A percentile compares a stretch with the other conserved stretches of the same genome.
Evolutionary conservation across 2,797 vertebrate species (phyloP).

Genomic region (Babyrousa celebensis): DNA sequence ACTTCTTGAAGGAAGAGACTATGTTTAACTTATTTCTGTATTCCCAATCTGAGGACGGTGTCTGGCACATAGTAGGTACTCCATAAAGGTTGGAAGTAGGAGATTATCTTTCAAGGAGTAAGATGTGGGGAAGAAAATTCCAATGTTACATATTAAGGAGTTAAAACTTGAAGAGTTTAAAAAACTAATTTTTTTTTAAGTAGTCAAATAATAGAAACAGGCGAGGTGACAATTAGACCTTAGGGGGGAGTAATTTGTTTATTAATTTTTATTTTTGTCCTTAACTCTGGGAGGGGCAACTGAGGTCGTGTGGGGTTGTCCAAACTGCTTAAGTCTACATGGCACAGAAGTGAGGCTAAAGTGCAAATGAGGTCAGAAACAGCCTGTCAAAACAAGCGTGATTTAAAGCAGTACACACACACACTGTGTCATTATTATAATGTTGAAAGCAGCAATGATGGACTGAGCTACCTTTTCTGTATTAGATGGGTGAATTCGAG

Average conservation of each 20-base stretch:
- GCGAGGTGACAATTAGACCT: background rate
- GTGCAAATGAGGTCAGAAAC: conserved; percentile 65
- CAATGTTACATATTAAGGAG: background rate
- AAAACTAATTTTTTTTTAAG: background rate
- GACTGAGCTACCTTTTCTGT: background rate
- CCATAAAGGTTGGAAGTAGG: background rate
- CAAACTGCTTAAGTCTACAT: conserved; percentile 5
- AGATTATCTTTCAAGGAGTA: background rate
- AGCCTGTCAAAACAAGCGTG: conserved; percentile 61
- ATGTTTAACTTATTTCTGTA: conserved; percentile 1
- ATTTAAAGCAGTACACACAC: conserved; percentile 19
- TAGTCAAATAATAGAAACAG: background rate
- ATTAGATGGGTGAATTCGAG: background rate
- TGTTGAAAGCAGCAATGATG: background rate
- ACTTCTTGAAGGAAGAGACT: background rate
- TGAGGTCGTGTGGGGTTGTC: conserved; percentile 70
- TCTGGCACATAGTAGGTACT: background rate
- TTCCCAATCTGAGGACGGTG: background rate
- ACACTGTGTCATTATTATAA: background rate
- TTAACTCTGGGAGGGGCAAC: background rate
- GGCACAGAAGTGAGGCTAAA: conserved; percentile 67
- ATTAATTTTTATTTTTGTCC: background rate
- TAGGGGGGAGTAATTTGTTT: background rate
- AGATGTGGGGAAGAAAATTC: background rate
- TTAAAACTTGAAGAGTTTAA: background rate